phyloP scores from a whole-genome alignment of 2,113 vertebrate genomes.

The Aegithalos caudatus region DNA sequence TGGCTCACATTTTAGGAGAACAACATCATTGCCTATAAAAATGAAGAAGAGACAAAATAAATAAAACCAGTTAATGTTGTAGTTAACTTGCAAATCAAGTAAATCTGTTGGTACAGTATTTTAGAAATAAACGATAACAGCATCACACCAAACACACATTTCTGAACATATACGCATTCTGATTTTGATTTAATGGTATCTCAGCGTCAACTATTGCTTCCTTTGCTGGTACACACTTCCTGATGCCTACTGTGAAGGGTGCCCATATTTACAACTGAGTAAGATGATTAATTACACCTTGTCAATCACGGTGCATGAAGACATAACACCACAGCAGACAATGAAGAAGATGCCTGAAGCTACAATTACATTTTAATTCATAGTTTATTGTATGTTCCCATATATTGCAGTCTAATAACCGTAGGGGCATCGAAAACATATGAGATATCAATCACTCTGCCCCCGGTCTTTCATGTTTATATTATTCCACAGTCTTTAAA shows the following conservation, averaged over 20 bases:
- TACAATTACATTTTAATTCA: constrained; percentile 81
- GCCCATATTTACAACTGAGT: constrained; percentile 83
- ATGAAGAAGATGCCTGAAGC: constrained; percentile 81
- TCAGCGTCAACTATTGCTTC: constrained; percentile 78
- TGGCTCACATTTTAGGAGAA: constrained; percentile 80
- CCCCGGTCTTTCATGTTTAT: constrained; percentile 61
- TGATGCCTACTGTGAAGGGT: constrained; percentile 82
- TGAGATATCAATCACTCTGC: constrained; percentile 78
- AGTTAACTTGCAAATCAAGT: constrained; percentile 84
- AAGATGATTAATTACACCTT: constrained; percentile 87
- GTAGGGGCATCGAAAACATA: constrained; percentile 70
- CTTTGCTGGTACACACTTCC: constrained; percentile 81
- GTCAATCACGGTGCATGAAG: constrained; percentile 86
- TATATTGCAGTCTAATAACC: constrained; percentile 80
- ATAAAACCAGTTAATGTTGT: constrained; percentile 82
- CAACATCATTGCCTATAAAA: constrained; percentile 79
- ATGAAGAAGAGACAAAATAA: constrained; percentile 80
- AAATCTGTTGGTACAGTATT: constrained; percentile 83
- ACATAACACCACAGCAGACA: constrained; percentile 82
- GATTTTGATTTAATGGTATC: constrained; percentile 81
- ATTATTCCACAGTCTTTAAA: constrained; percentile 57
- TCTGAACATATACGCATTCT: constrained; percentile 67
- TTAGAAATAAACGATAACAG: constrained; percentile 80
- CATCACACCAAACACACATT: constrained; percentile 82
- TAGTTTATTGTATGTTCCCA: constrained; percentile 79